A percentile compares a stretch with the other conserved stretches of the same genome.
Evolutionary conservation across 2,888 invertebrate species (phyloP).

Genomic region (Polydrusus pterygomalis): DNA sequence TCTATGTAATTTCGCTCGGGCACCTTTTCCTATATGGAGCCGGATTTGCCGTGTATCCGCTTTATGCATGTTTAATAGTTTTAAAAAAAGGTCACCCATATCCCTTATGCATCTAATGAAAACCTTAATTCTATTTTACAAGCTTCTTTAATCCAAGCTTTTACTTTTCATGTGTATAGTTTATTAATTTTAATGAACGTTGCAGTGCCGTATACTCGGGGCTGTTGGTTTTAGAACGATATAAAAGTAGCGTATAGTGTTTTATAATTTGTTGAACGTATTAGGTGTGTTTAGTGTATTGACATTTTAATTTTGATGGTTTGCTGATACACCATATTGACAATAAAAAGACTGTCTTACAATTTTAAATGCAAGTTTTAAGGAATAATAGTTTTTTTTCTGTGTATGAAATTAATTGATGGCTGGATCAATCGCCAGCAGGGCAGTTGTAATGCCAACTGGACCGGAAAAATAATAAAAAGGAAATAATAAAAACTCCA

Average conservation of each 20-base stretch:
- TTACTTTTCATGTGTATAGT: background rate
- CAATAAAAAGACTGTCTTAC: no score
- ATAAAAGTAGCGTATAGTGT: no score
- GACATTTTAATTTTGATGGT: no score
- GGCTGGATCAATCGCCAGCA: background rate
- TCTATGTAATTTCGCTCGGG: conserved; percentile 41
- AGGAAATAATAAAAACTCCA: conserved; percentile 15
- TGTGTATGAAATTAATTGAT: no score
- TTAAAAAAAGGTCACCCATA: conserved; percentile 43
- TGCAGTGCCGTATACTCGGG: conserved; percentile 1
- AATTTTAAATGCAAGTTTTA: no score
- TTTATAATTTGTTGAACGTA: no score
- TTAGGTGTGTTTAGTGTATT: no score
- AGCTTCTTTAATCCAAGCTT: conserved; percentile 27
- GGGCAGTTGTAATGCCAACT: background rate
- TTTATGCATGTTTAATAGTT: conserved; percentile 48
- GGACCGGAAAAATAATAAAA: conserved; percentile 15
- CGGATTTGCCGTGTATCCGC: conserved; percentile 35
- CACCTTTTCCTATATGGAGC: conserved; percentile 32
- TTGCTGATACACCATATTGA: no score
- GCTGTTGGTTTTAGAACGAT: background rate
- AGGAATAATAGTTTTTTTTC: no score
- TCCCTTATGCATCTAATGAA: conserved; percentile 44
- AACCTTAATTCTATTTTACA: conserved; percentile 38
- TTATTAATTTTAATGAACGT: conserved; percentile 14